Percentiles rank a stretch among this genome's conserved stretches.
Conservation (phyloP, 2,113 vertebrate genomes). For the Callaeas wilsoni region DNA sequence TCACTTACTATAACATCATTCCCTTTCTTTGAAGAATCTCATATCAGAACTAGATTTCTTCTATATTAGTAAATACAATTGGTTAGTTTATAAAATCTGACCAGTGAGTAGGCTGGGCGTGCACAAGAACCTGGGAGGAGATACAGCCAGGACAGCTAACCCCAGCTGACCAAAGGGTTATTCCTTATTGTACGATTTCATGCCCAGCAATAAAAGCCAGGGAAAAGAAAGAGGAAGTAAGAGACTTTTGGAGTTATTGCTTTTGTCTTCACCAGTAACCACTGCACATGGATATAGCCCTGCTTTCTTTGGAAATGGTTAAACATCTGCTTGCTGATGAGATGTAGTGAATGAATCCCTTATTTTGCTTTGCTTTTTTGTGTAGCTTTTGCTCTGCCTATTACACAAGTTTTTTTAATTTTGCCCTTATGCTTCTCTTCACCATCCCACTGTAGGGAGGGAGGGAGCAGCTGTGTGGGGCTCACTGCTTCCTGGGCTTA, state of each 20-base stretch:
- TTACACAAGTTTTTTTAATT: not conserved
- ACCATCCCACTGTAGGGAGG: not conserved
- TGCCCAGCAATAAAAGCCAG: not conserved
- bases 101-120: accelerated
- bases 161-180: not conserved
- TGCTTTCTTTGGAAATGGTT: not conserved
- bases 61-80: not conserved
- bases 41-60: not conserved
- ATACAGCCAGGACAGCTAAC: not conserved
- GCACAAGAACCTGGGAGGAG: not conserved
- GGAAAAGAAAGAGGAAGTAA: not conserved
- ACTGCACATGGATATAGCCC: no score
- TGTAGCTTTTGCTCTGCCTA: not conserved
- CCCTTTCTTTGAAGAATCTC: not conserved
- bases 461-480: accelerated
- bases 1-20: not conserved
- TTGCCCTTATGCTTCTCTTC: not conserved
- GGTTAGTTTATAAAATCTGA: not conserved
- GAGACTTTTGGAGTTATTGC: accelerated
- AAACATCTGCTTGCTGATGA: not conserved
- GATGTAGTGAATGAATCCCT: not conserved
- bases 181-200: no score
- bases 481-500: not conserved
- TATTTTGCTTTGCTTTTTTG: not conserved
- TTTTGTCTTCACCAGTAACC: not conserved